phyloP scores from a whole-genome alignment of 1,140 invertebrate genomes.

The Bilobella aurantiaca region DNA sequence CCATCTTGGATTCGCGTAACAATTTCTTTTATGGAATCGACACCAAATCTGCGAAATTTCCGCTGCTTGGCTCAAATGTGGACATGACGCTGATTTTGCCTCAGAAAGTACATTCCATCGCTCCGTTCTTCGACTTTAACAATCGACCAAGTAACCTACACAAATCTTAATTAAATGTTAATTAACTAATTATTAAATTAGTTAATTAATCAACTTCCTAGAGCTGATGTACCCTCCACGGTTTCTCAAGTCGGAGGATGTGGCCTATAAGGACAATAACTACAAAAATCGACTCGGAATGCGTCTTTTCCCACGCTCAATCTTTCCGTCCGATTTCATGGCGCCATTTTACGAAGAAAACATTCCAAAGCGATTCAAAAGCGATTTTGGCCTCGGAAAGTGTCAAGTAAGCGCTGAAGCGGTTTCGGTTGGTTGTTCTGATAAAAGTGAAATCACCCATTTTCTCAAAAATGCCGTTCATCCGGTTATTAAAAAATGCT shows the following conservation, averaged over 20 bases:
- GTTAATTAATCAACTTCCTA: no score
- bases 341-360: slow-evolving; percentile 19
- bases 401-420: slow-evolving; percentile 15
- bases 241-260: background rate
- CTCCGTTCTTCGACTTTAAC: slow-evolving; percentile 17
- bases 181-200: no score
- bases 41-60: slow-evolving; percentile 8
- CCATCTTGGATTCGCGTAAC: slow-evolving; percentile 17
- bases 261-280: background rate
- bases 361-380: slow-evolving; percentile 1
- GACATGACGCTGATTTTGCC: slow-evolving; percentile 20
- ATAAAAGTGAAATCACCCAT: no score
- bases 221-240: slow-evolving; percentile 28
- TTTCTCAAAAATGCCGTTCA: no score
- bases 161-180: no score
- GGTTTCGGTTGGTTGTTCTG: no score
- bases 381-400: background rate
- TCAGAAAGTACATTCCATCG: slow-evolving; percentile 2
- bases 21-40: slow-evolving; percentile 24
- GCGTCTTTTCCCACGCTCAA: slow-evolving; percentile 16
- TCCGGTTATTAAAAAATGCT: no score
- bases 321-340: slow-evolving; percentile 28
- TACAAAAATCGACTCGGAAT: slow-evolving; percentile 21
- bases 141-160: slow-evolving; percentile 23
- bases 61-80: slow-evolving; percentile 12